These are phyloP conservation scores for Hipparchia semele DNA, from an alignment of 2,888 invertebrate genomes.

Conservation along the genomic window DNA sequence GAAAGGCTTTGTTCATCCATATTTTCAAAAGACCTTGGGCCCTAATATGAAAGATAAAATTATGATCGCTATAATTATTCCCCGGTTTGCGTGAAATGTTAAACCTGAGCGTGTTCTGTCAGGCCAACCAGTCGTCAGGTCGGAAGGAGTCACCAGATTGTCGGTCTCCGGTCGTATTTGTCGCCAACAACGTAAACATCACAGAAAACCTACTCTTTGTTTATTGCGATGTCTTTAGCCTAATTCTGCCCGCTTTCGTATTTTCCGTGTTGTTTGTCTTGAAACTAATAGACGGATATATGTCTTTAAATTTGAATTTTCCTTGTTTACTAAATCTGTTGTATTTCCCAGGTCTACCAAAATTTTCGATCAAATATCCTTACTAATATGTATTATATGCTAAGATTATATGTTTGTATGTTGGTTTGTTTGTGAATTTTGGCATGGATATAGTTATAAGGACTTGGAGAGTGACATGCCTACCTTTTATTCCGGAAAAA, in stretches of 20 bases:
- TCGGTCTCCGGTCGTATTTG: constrained; percentile 47
- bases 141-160: constrained; percentile 38
- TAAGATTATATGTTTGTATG: too few relatives aligned
- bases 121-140: constrained; percentile 49
- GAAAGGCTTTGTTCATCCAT: constrained; percentile 57
- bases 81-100: constrained; percentile 51
- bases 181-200: constrained; percentile 50
- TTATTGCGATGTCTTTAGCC: constrained; percentile 28
- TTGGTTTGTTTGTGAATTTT: too few relatives aligned
- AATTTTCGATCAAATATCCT: too few relatives aligned
- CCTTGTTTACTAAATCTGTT: constrained; percentile 9
- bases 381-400: too few relatives aligned
- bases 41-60: constrained; percentile 55
- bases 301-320: constrained; percentile 3
- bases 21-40: constrained; percentile 51
- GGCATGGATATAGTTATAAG: too few relatives aligned
- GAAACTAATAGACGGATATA: not conserved
- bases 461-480: too few relatives aligned
- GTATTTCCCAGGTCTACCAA: too few relatives aligned
- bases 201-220: constrained; percentile 37
- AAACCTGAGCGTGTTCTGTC: constrained; percentile 53
- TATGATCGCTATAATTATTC: constrained; percentile 54
- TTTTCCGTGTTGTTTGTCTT: constrained; percentile 12
- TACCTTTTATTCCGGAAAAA: too few relatives aligned
- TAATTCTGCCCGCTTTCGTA: constrained; percentile 32